Percentiles rank a stretch among this genome's conserved stretches.
Conservation (phyloP, 2,888 invertebrate genomes). For the Beris chalybata region DNA sequence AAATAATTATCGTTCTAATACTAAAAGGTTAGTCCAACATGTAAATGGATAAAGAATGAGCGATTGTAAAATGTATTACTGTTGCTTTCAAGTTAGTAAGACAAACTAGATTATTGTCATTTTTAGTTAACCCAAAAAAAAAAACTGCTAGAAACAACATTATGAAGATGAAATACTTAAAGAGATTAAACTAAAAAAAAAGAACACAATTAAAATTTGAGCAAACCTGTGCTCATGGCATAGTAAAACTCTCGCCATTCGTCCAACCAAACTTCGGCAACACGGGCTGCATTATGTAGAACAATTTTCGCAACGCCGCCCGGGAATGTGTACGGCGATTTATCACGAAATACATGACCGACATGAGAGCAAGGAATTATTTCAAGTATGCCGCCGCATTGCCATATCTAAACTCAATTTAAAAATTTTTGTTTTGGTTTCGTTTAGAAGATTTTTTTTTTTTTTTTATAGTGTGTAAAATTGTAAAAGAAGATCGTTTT, state of each 20-base stretch:
- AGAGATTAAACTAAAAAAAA: slow-evolving; percentile 27
- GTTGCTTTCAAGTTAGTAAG: slow-evolving; percentile 11
- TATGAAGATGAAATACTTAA: background rate
- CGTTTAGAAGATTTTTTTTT: slow-evolving; percentile 10
- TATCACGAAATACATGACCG: slow-evolving; percentile 97
- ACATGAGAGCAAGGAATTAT: slow-evolving; percentile 95
- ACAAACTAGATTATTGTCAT: slow-evolving; percentile 9
- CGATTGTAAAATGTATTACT: too few relatives aligned
- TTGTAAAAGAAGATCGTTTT: background rate
- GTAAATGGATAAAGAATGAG: too few relatives aligned
- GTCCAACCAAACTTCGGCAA: slow-evolving; percentile 99
- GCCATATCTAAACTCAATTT: slow-evolving; percentile 77
- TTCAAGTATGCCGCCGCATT: slow-evolving; percentile 94
- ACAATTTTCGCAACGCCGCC: slow-evolving; percentile 97
- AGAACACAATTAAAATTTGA: slow-evolving; percentile 10
- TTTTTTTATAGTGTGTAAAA: background rate
- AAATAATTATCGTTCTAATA: too few relatives aligned
- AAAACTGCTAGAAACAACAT: too few relatives aligned
- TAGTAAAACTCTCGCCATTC: slow-evolving; percentile 99
- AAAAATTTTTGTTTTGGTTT: slow-evolving; percentile 18
- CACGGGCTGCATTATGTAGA: slow-evolving; percentile 96
- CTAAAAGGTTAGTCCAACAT: too few relatives aligned
- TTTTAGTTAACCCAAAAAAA: background rate
- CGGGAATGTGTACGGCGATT: slow-evolving; percentile 98
- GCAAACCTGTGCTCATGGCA: slow-evolving; percentile 97